A percentile compares a stretch with the other conserved stretches of the same genome.
Conservation (phyloP, 2,797 vertebrate species). For the Sarcoramphus papa region DNA sequence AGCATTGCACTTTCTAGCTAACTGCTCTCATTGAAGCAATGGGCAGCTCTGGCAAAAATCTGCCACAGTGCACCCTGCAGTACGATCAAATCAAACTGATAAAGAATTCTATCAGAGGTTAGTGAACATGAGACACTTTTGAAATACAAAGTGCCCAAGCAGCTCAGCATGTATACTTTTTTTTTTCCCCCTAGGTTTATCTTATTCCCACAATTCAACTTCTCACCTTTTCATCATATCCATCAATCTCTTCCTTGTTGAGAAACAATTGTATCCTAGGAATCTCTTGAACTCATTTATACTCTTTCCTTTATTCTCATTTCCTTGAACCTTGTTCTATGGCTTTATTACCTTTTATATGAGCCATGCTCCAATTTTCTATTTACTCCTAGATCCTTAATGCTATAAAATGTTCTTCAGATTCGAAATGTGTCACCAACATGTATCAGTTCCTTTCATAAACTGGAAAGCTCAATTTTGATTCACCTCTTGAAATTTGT, state of each 20-base stretch:
- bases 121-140: conserved; percentile 40
- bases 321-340: not conserved
- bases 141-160: conserved; percentile 47
- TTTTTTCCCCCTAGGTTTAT: not conserved
- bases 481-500: not conserved
- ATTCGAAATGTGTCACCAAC: not conserved
- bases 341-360: not conserved
- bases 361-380: not conserved
- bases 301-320: not conserved
- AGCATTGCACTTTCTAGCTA: not conserved
- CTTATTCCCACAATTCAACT: conserved; percentile 28
- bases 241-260: conserved; percentile 31
- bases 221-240: conserved; percentile 45
- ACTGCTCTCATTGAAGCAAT: conserved; percentile 22
- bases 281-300: conserved; percentile 31
- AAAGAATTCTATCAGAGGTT: conserved; percentile 55
- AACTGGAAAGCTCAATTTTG: not conserved
- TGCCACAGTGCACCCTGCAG: conserved; percentile 22
- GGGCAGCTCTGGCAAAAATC: conserved; percentile 35
- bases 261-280: conserved; percentile 37
- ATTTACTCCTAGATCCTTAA: not conserved
- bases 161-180: conserved; percentile 29
- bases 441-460: not conserved
- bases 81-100: conserved; percentile 47
- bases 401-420: not conserved